These are phyloP conservation scores for Cinara cedri DNA, from an alignment of 2,888 invertebrate species.

Conservation along the genomic window DNA sequence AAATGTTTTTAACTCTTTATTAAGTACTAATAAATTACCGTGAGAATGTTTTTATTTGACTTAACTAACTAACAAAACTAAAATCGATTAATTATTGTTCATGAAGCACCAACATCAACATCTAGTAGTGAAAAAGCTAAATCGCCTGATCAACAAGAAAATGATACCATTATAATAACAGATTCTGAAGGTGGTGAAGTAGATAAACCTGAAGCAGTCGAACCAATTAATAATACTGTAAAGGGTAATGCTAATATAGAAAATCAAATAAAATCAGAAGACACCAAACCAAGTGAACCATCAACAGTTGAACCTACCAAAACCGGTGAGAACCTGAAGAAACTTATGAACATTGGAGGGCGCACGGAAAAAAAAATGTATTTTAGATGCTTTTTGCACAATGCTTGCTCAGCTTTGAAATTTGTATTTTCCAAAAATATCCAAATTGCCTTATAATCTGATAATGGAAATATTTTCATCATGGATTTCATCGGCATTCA, in stretches of 20 bases:
- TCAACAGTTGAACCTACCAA: constrained; percentile 34
- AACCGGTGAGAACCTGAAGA: constrained; percentile 39
- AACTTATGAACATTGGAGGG: constrained; percentile 29
- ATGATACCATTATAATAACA: constrained; percentile 24
- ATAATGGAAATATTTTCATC: too few relatives aligned
- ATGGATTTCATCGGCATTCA: constrained; percentile 9
- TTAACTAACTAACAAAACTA: constrained; percentile 30
- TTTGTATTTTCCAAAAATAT: constrained; percentile 22
- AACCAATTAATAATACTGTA: constrained; percentile 1
- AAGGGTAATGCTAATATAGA: constrained; percentile 22
- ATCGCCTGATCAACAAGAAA: constrained; percentile 5
- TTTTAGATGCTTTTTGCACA: constrained; percentile 33
- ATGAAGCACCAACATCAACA: constrained; percentile 22
- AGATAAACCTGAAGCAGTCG: constrained; percentile 1
- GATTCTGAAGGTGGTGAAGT: constrained; percentile 12
- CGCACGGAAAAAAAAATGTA: neutral
- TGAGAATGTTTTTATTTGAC: constrained; percentile 22
- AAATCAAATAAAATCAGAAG: constrained; percentile 19
- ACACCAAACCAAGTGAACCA: constrained; percentile 20
- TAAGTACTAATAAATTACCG: neutral
- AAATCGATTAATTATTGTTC: constrained; percentile 37
- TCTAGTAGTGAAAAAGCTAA: constrained; percentile 21
- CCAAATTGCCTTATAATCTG: neutral
- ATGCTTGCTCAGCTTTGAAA: constrained; percentile 22
- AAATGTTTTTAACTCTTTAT: constrained; percentile 49